phyloP scores from a whole-genome alignment of 2,113 vertebrate species.

The Excalfactoria chinensis region DNA sequence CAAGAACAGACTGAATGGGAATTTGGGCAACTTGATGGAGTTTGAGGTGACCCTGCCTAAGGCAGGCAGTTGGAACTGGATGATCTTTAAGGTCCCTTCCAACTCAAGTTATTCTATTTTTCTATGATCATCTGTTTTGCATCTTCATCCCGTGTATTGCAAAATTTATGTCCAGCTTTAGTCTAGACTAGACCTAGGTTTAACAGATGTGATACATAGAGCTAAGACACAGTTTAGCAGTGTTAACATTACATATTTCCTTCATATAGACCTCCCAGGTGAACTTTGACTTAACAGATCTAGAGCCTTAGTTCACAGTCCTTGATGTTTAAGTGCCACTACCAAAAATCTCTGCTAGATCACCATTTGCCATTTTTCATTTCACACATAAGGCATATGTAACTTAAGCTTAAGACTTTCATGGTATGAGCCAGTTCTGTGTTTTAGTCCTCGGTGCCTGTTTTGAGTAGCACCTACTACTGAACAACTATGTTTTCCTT shows the following conservation, averaged over 20 bases:
- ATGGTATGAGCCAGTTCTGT: neutral
- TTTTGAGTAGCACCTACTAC: neutral
- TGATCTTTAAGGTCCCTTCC: neutral
- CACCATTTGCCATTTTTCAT: neutral
- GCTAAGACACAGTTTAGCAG: neutral
- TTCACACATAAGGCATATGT: neutral
- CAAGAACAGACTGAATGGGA: neutral
- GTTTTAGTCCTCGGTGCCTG: neutral
- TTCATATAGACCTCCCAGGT: rapidly evolving
- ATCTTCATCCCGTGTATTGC: neutral
- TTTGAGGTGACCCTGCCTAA: neutral
- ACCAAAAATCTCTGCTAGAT: conserved; percentile 7
- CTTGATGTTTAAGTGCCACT: neutral
- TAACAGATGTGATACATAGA: neutral
- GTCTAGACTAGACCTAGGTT: neutral
- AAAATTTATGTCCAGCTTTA: neutral
- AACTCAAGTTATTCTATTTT: neutral
- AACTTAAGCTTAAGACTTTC: neutral
- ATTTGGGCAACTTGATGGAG: neutral
- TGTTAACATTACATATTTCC: neutral
- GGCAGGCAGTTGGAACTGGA: neutral
- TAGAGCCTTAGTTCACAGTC: neutral
- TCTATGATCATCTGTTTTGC: neutral
- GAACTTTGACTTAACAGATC: neutral
- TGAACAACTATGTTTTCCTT: neutral